phyloP scores from a whole-genome alignment of 2,888 invertebrate genomes.

The Mesoligia furuncula region DNA sequence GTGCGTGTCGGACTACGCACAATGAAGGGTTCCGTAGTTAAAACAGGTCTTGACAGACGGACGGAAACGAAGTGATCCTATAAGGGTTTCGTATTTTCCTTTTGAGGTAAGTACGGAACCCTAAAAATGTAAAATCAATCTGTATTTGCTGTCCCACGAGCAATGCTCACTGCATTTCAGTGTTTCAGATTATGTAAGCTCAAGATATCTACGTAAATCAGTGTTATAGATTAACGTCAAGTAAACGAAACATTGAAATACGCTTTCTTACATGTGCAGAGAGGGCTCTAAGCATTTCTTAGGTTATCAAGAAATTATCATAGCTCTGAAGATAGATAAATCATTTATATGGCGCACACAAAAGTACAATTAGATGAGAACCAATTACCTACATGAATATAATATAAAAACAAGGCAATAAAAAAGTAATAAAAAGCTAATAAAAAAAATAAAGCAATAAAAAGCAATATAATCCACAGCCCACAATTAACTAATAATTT shows the following conservation, averaged over 20 bases:
- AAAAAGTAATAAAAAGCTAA: too few species aligned
- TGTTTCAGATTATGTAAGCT: too few species aligned
- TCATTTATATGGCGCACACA: too few species aligned
- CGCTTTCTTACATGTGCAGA: not conserved
- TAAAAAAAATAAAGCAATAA: too few species aligned
- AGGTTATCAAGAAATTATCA: not conserved
- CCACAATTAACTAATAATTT: too few species aligned
- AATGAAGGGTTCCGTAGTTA: not conserved
- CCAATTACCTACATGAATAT: too few species aligned
- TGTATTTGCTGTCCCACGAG: too few species aligned
- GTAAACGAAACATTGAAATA: not conserved
- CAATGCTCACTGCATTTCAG: not conserved
- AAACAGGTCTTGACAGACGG: too few species aligned
- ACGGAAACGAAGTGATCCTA: too few species aligned
- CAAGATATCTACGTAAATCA: not conserved
- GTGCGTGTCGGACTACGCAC: not conserved
- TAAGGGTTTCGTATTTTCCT: not conserved
- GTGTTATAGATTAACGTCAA: not conserved
- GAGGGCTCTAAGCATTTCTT: not conserved
- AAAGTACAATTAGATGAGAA: too few species aligned
- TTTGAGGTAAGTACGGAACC: not conserved
- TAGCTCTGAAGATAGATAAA: too few species aligned
- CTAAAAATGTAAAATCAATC: not conserved
- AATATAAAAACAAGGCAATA: too few species aligned
- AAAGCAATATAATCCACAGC: not conserved